Conservation (phyloP, 2,888 invertebrate genomes). For the Blera fallax region DNA sequence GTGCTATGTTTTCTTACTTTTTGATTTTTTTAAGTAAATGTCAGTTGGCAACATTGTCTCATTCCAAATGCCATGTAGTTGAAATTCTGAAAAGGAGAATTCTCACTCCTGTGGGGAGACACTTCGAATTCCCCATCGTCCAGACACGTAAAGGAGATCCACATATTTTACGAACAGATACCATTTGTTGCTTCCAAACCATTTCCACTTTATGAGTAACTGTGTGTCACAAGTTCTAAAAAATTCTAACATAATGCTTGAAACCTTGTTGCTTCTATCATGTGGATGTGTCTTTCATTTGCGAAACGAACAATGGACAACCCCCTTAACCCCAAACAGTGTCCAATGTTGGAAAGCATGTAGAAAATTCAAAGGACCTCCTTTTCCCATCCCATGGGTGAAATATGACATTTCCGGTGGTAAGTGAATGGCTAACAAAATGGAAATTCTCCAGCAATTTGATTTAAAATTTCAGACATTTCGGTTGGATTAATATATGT, state of each 20-base stretch:
- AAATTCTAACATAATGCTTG: slow-evolving; percentile 23
- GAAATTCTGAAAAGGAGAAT: too few relatives aligned
- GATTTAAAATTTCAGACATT: slow-evolving; percentile 23
- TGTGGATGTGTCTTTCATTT: slow-evolving; percentile 15
- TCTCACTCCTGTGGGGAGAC: too few relatives aligned
- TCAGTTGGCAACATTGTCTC: too few relatives aligned
- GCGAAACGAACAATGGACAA: background rate
- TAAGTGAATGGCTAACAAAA: background rate
- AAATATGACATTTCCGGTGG: slow-evolving; percentile 1
- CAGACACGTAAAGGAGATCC: too few relatives aligned
- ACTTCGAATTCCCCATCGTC: too few relatives aligned
- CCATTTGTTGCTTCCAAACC: slow-evolving; percentile 45
- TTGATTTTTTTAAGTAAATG: too few relatives aligned
- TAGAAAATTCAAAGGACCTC: background rate
- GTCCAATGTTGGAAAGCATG: slow-evolving; percentile 3
- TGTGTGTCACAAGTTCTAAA: slow-evolving; percentile 17
- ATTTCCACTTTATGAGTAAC: slow-evolving; percentile 13
- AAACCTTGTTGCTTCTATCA: slow-evolving; percentile 45
- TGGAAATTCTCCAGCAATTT: slow-evolving; percentile 25
- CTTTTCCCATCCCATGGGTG: background rate
- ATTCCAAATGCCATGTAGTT: too few relatives aligned
- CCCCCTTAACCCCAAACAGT: background rate
- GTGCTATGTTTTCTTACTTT: too few relatives aligned
- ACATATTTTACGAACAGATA: background rate
- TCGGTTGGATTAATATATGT: background rate